Evolutionary conservation across 37 sponge, comb jelly and placozoan genomes (phyloP).

Genomic region (Halisarca cf. caerulea): DNA sequence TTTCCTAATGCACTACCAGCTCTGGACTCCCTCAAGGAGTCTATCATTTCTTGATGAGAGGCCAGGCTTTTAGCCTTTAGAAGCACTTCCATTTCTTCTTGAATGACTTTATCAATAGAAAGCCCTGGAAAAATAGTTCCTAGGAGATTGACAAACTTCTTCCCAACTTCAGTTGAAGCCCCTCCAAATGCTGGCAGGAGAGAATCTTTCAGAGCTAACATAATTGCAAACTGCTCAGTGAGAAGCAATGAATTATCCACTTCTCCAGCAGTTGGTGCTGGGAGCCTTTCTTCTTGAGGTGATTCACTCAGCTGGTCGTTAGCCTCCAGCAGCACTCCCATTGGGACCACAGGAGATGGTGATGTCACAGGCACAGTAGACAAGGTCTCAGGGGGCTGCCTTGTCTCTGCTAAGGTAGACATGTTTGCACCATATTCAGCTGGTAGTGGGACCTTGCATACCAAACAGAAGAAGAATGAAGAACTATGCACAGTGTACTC

Average conservation of each 20-base stretch:
- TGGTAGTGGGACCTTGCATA: too few species aligned
- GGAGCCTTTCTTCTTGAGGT: too few species aligned
- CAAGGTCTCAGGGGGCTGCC: too few species aligned
- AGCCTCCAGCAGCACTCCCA: too few species aligned
- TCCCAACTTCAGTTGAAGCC: not conserved
- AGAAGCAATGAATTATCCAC: not conserved
- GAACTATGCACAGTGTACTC: too few species aligned
- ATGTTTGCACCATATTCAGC: too few species aligned
- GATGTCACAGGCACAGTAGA: too few species aligned
- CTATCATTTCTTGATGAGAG: slow-evolving; percentile 16
- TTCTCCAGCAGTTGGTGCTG: too few species aligned
- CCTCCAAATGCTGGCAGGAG: slow-evolving; percentile 25
- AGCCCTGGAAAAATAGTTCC: not conserved
- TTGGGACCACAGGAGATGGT: too few species aligned
- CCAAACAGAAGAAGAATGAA: too few species aligned
- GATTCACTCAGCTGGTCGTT: too few species aligned
- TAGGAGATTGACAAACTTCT: not conserved
- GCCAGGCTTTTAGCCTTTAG: not conserved
- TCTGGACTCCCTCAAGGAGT: slow-evolving; percentile 60
- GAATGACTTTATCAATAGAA: slow-evolving; percentile 23
- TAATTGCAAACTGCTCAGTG: slow-evolving; percentile 9
- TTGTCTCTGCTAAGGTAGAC: too few species aligned
- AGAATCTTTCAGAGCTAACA: slow-evolving; percentile 23
- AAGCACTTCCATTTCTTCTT: not conserved
- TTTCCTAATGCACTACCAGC: slow-evolving; percentile 60